Conservation (phyloP, 2,797 vertebrate genomes). For the Molossus alvarezi region DNA sequence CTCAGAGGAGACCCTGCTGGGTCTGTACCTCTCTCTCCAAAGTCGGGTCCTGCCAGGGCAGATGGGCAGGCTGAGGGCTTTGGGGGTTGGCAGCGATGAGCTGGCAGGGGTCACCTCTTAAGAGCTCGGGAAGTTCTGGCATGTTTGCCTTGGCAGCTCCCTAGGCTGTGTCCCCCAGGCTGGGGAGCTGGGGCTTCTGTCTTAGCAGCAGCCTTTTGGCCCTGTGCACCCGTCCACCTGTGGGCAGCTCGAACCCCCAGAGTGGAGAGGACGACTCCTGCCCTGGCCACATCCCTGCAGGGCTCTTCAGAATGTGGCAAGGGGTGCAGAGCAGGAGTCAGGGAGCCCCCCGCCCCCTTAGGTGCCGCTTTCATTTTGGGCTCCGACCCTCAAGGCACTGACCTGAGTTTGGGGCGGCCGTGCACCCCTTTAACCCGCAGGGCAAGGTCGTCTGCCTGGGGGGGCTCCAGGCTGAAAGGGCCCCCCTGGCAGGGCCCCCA, state of each 20-base stretch:
- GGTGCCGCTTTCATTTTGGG: fast-evolving
- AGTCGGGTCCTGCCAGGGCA: neutral
- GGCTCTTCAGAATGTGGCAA: neutral
- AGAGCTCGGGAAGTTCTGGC: neutral
- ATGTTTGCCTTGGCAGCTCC: fast-evolving
- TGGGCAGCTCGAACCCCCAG: neutral
- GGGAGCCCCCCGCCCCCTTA: too few relatives aligned
- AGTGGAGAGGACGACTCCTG: neutral
- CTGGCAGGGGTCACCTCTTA: neutral
- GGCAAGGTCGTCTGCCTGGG: too few relatives aligned
- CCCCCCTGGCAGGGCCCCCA: too few relatives aligned
- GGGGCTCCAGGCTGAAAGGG: too few relatives aligned
- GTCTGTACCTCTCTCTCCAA: neutral
- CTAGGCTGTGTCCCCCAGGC: neutral
- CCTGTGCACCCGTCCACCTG: too few relatives aligned
- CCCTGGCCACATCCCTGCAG: neutral
- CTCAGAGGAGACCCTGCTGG: neutral
- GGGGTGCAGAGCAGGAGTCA: neutral
- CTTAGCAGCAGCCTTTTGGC: neutral
- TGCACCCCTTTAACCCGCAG: too few relatives aligned
- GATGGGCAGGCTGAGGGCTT: neutral
- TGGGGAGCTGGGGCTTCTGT: neutral
- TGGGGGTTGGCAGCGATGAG: neutral
- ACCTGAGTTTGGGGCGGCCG: too few relatives aligned
- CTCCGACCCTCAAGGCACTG: fast-evolving